Percentiles rank a stretch among this genome's conserved stretches.
These are phyloP conservation scores for Ichneumoninae sp. DNA, from an alignment of 2,888 invertebrate genomes.

Conservation along the genomic window DNA sequence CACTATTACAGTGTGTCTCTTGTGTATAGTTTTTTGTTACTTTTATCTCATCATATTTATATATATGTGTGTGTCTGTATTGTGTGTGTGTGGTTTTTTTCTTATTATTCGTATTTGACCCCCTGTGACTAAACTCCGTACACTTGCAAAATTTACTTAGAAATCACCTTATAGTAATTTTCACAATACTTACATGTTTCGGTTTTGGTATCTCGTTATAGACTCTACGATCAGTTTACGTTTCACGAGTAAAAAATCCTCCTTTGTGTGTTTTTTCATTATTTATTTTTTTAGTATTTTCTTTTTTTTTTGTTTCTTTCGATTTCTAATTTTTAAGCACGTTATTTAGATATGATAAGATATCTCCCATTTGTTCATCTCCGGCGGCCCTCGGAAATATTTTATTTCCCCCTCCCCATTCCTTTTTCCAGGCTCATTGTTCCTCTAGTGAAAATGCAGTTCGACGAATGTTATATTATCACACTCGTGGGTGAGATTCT, in stretches of 20 bases:
- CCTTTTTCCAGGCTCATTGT: slow-evolving; percentile 20
- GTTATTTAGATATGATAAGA: slow-evolving; percentile 78
- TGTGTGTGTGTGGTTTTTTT: slow-evolving; percentile 30
- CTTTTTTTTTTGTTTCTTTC: slow-evolving; percentile 59
- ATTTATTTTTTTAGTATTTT: slow-evolving; percentile 52
- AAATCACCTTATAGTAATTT: slow-evolving; percentile 72
- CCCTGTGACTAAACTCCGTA: slow-evolving; percentile 71
- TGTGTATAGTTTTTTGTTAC: slow-evolving; percentile 65
- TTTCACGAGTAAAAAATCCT: slow-evolving; percentile 72
- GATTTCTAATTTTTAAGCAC: slow-evolving; percentile 78
- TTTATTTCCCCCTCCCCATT: neutral
- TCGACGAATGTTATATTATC: slow-evolving; percentile 24
- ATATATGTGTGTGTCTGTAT: slow-evolving; percentile 23
- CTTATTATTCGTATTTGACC: slow-evolving; percentile 68
- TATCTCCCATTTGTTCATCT: slow-evolving; percentile 56
- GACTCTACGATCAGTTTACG: slow-evolving; percentile 66
- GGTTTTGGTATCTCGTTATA: slow-evolving; percentile 66
- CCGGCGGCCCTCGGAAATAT: slow-evolving; percentile 30
- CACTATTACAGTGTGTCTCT: slow-evolving; percentile 69
- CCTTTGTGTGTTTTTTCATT: slow-evolving; percentile 62
- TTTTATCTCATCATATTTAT: slow-evolving; percentile 66
- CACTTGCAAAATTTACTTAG: slow-evolving; percentile 70
- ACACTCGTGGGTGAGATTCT: slow-evolving; percentile 18
- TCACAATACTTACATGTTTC: slow-evolving; percentile 74
- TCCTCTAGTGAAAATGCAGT: slow-evolving; percentile 49